Evolutionary conservation across 2,797 vertebrate species (phyloP), one percentile per base, ranked within the genome.

Genomic region (Cuculus canorus): DNA sequence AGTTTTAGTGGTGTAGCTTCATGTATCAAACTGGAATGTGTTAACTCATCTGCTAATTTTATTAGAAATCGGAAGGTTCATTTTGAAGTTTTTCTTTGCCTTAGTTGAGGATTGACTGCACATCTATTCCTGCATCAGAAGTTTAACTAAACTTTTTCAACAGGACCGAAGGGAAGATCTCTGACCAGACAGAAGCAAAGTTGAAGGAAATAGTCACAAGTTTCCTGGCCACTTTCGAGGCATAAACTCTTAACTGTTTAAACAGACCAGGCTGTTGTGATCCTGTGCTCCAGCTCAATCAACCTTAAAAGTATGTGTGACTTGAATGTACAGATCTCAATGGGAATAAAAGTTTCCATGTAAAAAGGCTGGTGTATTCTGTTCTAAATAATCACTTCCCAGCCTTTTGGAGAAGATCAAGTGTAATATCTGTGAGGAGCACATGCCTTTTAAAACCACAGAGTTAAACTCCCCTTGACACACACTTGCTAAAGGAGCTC

Each of bases 171-270:
- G 99, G 99, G 65, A 98, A 98, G 97, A 98, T 98, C 98, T 99
- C 99, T 32, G 99, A 99, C 90, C 97, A 98, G 93, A 97, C 99
- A 18, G 99, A 99, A 63, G 98, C 98, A 9, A 99, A 99, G 96
- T 95, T 99, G 98, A 99, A 99, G 98, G 98, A 99, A 97, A 86
- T 99, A 82, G 99, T 99, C 85, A 97, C 98, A 61, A 98, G 54
- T 95, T 99, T 99, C 98, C 97, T 98, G 96, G 84, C 98, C 93
- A 98, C 98, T 82, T 98, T 98, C 64, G 98, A 98, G 94, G 97
- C 97, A 95, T 98, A 97, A 97, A 98, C 96, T 97, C 97, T 76
- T 82, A 9, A 75, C 83, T 69, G 83, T 94, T 94, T 28, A 60
- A 52, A 52, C 21, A 82, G 88, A 71, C 50, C 63, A 95, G 92